A percentile compares a stretch with the other conserved stretches of the same genome.
Evolutionary conservation across 2,888 invertebrate species (phyloP).

Genomic region (Acrobasis repandana): DNA sequence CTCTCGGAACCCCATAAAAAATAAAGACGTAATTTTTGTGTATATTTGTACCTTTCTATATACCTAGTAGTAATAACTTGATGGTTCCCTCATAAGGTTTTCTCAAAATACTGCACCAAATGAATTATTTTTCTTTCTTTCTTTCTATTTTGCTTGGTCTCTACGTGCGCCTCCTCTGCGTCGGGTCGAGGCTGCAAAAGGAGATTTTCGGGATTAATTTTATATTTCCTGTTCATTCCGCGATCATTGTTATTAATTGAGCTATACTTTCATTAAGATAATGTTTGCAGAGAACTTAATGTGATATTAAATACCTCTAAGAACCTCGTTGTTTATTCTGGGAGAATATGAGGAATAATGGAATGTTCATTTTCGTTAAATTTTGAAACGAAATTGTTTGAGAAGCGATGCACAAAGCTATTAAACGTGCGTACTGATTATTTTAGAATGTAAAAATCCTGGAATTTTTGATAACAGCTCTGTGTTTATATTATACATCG

Average conservation of each 20-base stretch:
- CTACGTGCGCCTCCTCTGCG: not conserved
- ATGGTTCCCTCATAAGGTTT: no score
- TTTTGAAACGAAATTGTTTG: slow-evolving; percentile 1
- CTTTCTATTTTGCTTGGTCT: not conserved
- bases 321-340: slow-evolving; percentile 1
- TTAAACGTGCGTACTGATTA: no score
- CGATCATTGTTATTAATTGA: slow-evolving; percentile 22
- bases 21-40: no score
- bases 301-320: slow-evolving; percentile 11
- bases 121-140: no score
- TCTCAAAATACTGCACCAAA: no score
- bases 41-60: no score
- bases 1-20: no score
- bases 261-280: slow-evolving; percentile 20
- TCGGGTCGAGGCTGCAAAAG: not conserved
- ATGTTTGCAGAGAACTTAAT: slow-evolving; percentile 7
- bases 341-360: slow-evolving; percentile 2
- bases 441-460: no score
- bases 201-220: slow-evolving; percentile 19
- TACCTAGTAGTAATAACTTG: no score
- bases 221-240: slow-evolving; percentile 19
- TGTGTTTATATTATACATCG: no score
- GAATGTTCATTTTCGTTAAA: not conserved
- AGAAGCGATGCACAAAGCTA: no score
- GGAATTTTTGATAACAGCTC: no score